These are phyloP conservation scores for Glaucopsyche alexis DNA, from an alignment of 2,888 invertebrate genomes.

Conservation along the genomic window DNA sequence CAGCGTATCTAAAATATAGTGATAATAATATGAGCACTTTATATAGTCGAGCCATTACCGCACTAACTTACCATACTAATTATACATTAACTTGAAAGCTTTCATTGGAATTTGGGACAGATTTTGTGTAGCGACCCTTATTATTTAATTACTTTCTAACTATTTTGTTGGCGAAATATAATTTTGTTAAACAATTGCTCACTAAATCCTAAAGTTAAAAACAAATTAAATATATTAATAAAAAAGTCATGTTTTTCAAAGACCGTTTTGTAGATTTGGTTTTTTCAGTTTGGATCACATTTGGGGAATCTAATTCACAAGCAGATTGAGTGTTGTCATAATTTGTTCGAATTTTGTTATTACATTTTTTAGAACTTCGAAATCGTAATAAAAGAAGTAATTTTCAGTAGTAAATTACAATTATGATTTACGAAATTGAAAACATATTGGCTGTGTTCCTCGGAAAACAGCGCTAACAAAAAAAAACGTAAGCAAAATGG, in stretches of 20 bases:
- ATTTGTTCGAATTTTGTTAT: too few species aligned
- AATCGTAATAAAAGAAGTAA: too few species aligned
- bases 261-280: background rate
- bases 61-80: background rate
- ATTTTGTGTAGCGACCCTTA: conserved; percentile 11
- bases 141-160: conserved; percentile 2
- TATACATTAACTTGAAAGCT: conserved; percentile 13
- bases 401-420: too few species aligned
- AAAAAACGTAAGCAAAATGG: too few species aligned
- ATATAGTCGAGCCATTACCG: background rate
- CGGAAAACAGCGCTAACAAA: too few species aligned
- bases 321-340: too few species aligned
- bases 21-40: background rate
- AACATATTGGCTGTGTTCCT: too few species aligned
- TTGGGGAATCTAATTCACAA: background rate
- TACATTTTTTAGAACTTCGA: too few species aligned
- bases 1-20: too few species aligned
- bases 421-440: too few species aligned
- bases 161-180: background rate
- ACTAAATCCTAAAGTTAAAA: background rate
- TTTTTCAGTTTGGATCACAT: background rate
- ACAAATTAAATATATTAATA: background rate
- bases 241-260: background rate
- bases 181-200: background rate
- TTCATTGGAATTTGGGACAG: background rate